A percentile compares a stretch with the other conserved stretches of the same genome.
phyloP scores from a whole-genome alignment of 2,888 invertebrate genomes.

The Cylindroiulus punctatus region DNA sequence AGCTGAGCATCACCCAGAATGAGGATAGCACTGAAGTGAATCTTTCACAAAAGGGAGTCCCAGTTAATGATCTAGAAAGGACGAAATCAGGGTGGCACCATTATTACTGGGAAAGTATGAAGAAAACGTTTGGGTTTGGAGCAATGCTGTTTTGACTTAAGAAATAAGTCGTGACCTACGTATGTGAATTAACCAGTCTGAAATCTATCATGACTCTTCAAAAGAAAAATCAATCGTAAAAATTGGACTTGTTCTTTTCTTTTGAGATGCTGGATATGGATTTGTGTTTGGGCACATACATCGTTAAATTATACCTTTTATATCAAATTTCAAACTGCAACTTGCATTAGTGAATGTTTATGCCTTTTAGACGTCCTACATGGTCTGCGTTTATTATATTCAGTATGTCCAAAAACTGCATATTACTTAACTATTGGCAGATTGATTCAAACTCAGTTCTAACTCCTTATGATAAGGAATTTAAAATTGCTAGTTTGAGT shows the following conservation, averaged over 20 bases:
- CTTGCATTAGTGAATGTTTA: neutral
- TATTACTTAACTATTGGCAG: too few species aligned
- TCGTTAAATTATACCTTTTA: conserved; percentile 12
- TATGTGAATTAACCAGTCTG: neutral
- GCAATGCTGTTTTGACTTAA: conserved; percentile 60
- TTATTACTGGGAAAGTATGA: conserved; percentile 96
- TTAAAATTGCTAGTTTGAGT: neutral
- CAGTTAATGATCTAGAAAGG: conserved; percentile 78
- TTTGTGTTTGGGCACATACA: neutral
- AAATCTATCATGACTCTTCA: neutral
- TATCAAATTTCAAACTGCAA: neutral
- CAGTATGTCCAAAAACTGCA: neutral
- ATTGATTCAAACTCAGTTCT: too few species aligned
- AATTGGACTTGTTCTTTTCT: neutral
- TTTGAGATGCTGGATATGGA: neutral
- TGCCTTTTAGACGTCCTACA: neutral
- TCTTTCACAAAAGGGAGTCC: conserved; percentile 86
- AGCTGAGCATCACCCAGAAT: conserved; percentile 85
- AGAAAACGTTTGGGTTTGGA: conserved; percentile 90
- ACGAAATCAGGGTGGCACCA: conserved; percentile 90
- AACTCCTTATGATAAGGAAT: too few species aligned
- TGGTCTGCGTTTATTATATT: neutral
- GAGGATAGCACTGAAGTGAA: conserved; percentile 86
- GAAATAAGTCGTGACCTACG: neutral
- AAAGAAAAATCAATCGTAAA: neutral